Base-by-base conservation (phyloP, 2,113 vertebrate genomes). In the Mastomys coucha region DNA sequence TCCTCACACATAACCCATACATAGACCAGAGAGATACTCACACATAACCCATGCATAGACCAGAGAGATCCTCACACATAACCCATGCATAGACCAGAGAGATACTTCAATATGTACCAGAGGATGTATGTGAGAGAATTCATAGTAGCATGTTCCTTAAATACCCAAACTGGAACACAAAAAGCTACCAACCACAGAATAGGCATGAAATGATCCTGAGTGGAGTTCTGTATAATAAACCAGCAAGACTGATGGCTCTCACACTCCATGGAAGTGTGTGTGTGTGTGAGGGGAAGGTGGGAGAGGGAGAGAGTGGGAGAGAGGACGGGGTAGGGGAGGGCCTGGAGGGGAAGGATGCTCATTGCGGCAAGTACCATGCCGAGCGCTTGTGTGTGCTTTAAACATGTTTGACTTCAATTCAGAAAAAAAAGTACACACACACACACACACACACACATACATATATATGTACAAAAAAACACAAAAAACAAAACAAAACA, bases 211-310 rank as follows among this genome's bases (percentile, higher is more conserved):
- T 7, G 45, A 76, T 63, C 88, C 10, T 67, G 16, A 69, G 81
- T 42, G 19, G 85, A 81, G 80, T 81, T 76, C 51, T 91, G 24
- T 3, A 36, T 10, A 89, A 88, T n/a, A 93, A 49, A 89, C 49
- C 49, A 91, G 80, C 60, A 93, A 90, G 56, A 67, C 36, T n/a
- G 22, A 60, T 28, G 89, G 87, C n/a, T 81, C 92, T 94, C 70
- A 56, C 26, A 10, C 49, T 63, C 24, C 12, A 39, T 1, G 56
- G 14, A 75, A 63, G 2, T 63, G 60, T 70, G 91, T 45, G 2
- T 63, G 60, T 70, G 91, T 45, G 31, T 89, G 58, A 63, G 22
- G 65, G 33, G 93, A 70, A 67, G 75, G 89, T 36, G 31, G 93
- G 58, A 73, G 24, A 70, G 26, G 26, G 24, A 9, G 63, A 24